Conservation (phyloP, 2,797 vertebrate genomes). For the Todus mexicanus region DNA sequence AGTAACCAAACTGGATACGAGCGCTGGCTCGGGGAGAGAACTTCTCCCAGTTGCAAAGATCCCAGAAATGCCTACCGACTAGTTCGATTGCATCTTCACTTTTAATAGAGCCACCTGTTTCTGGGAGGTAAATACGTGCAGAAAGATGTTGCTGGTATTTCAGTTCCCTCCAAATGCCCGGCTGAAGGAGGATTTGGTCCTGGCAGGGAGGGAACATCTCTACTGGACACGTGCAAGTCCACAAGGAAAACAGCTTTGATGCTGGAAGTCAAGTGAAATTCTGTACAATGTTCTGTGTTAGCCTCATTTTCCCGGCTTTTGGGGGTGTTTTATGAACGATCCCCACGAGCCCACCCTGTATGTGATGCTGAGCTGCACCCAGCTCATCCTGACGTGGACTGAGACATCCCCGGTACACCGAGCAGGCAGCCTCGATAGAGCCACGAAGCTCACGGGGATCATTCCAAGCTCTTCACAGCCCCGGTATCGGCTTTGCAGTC, state of each 20-base stretch:
- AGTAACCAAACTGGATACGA: conserved; percentile 24
- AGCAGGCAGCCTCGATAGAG: neutral
- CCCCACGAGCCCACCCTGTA: neutral
- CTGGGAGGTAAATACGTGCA: neutral
- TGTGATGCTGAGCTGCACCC: neutral
- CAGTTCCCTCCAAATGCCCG: conserved; percentile 14
- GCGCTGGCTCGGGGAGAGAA: neutral
- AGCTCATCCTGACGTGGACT: neutral
- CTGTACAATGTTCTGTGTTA: fast-evolving
- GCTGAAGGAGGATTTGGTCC: neutral
- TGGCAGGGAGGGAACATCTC: neutral
- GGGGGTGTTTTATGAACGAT: neutral
- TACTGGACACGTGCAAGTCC: neutral
- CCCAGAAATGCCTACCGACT: neutral
- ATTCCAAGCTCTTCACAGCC: conserved; percentile 46
- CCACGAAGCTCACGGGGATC: neutral
- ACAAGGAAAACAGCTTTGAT: neutral
- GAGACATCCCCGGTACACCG: neutral
- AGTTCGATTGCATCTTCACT: neutral
- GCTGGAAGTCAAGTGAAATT: neutral
- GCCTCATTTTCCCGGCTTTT: neutral
- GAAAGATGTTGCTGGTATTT: neutral
- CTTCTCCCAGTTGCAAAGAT: neutral
- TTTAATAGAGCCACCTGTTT: neutral
- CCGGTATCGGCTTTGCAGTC: neutral